phyloP scores from a whole-genome alignment of 2,888 invertebrate genomes.

The Abscondita cerata region DNA sequence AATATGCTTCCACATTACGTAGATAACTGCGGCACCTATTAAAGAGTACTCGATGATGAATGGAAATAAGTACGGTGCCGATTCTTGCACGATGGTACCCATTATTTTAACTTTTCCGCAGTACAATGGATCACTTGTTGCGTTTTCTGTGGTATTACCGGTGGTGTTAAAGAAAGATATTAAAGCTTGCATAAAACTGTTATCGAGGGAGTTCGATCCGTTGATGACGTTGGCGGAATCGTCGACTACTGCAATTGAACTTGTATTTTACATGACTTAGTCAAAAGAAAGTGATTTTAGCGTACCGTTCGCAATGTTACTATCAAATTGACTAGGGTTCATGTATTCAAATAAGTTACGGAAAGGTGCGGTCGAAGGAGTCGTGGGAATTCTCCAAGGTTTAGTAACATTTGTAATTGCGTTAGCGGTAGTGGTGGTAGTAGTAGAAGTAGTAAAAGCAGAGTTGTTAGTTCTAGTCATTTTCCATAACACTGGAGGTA shows the following conservation, averaged over 20 bases:
- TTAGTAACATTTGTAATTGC: slow-evolving; percentile 38
- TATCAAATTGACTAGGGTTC: slow-evolving; percentile 55
- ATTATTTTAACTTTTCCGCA: slow-evolving; percentile 88
- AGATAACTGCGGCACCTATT: slow-evolving; percentile 93
- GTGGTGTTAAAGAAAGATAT: slow-evolving; percentile 25
- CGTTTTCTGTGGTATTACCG: slow-evolving; percentile 57
- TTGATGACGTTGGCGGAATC: slow-evolving; percentile 39
- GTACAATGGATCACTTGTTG: slow-evolving; percentile 59
- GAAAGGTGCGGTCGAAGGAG: slow-evolving; percentile 42
- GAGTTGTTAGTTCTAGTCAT: slow-evolving; percentile 47
- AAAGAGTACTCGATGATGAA: slow-evolving; percentile 96
- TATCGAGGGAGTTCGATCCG: slow-evolving; percentile 51
- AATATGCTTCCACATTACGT: slow-evolving; percentile 96
- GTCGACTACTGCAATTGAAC: slow-evolving; percentile 35
- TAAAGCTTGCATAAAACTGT: slow-evolving; percentile 53
- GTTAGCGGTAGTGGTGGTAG: slow-evolving; percentile 45
- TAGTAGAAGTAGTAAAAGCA: slow-evolving; percentile 60
- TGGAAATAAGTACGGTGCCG: slow-evolving; percentile 94
- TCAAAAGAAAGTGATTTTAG: slow-evolving; percentile 9
- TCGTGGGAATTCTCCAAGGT: slow-evolving; percentile 48
- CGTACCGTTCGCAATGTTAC: slow-evolving; percentile 52
- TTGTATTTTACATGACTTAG: neutral
- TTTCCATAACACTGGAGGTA: slow-evolving; percentile 50
- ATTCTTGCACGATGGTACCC: slow-evolving; percentile 91
- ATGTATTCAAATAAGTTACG: slow-evolving; percentile 56